Percentiles rank a stretch among this genome's conserved stretches.
Evolutionary conservation across 2,888 invertebrate genomes (phyloP).

Genomic region (Chymomyza fuscimana): DNA sequence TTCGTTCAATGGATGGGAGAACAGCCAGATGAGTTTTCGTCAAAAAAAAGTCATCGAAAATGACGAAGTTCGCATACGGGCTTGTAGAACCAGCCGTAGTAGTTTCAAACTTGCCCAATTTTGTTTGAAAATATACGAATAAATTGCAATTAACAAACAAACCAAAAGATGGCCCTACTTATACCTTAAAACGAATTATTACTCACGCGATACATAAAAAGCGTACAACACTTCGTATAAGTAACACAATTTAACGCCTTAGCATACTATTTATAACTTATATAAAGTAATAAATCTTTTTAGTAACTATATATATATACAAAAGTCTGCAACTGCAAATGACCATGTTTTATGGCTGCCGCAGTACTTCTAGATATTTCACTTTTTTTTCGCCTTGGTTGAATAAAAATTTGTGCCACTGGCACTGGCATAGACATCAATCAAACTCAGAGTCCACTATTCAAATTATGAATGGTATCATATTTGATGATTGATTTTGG

Average conservation of each 20-base stretch:
- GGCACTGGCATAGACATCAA: slow-evolving; percentile 51
- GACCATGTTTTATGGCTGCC: background rate
- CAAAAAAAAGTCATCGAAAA: no score
- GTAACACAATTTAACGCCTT: background rate
- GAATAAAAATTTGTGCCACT: background rate
- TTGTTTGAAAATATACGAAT: no score
- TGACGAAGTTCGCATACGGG: no score
- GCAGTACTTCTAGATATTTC: background rate
- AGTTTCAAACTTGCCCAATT: no score
- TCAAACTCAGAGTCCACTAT: slow-evolving; percentile 66
- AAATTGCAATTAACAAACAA: no score
- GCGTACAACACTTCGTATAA: no score
- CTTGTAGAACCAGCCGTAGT: no score
- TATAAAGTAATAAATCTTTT: background rate
- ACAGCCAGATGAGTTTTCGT: no score
- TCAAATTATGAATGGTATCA: slow-evolving; percentile 72
- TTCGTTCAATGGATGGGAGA: no score
- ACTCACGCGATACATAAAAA: no score
- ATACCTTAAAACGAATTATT: no score
- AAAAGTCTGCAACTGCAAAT: background rate
- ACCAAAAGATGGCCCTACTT: no score
- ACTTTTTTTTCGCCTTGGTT: background rate
- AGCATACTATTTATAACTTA: background rate
- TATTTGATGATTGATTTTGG: slow-evolving; percentile 68
- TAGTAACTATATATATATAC: background rate